phyloP scores from a whole-genome alignment of 2,888 invertebrate species.

The Callinectes sapidus region DNA sequence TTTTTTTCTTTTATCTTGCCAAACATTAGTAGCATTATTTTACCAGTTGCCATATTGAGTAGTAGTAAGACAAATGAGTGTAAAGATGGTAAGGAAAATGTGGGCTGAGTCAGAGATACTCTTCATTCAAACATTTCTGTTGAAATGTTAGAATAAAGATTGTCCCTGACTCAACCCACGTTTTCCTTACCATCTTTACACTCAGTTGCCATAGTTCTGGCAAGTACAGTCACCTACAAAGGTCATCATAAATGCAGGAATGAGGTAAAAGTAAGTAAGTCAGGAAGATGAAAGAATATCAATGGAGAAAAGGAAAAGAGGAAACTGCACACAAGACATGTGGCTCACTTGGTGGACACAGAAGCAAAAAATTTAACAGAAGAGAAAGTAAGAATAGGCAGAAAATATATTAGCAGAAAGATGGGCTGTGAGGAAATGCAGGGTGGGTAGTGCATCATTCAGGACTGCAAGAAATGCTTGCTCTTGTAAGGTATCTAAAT shows the following conservation, averaged over 20 bases:
- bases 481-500: constrained; percentile 2
- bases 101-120: too few species aligned
- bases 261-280: background rate
- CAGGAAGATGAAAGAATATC: background rate
- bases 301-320: background rate
- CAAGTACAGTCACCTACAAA: background rate
- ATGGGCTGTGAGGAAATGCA: background rate
- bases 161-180: too few species aligned
- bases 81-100: too few species aligned
- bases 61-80: too few species aligned
- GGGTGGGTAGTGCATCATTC: background rate
- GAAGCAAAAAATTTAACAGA: background rate
- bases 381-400: background rate
- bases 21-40: background rate
- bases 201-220: background rate
- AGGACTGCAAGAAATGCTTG: background rate
- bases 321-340: background rate
- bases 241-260: background rate
- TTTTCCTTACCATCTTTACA: too few species aligned
- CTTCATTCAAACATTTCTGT: too few species aligned
- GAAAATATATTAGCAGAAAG: background rate
- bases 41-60: too few species aligned
- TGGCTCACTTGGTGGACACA: background rate
- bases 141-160: too few species aligned
- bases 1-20: background rate